Evolutionary conservation across 2,797 vertebrate species (phyloP).

Genomic region (Eleutherodactylus coqui): DNA sequence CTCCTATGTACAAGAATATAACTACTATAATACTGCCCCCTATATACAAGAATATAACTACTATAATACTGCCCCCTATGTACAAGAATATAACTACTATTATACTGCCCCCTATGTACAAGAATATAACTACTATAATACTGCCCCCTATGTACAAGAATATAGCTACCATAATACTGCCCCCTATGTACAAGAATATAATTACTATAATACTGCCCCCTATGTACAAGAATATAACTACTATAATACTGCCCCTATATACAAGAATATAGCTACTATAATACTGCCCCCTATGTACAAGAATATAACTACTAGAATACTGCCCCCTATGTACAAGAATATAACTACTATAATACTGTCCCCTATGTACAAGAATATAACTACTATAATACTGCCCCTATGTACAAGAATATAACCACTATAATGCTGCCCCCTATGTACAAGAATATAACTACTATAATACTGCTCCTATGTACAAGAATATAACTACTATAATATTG

Average conservation of each 20-base stretch:
- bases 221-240: too few relatives aligned
- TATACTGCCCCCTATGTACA: not conserved
- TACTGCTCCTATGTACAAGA: not conserved
- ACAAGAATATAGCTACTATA: too few relatives aligned
- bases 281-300: too few relatives aligned
- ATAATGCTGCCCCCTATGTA: not conserved
- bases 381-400: not conserved
- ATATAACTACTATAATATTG: slow-evolving; percentile 17
- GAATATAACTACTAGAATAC: too few relatives aligned
- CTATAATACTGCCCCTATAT: too few relatives aligned
- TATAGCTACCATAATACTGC: slow-evolving; percentile 19
- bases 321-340: slow-evolving; percentile 13
- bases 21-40: not conserved
- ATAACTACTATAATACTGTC: slow-evolving; percentile 9
- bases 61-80: not conserved
- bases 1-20: slow-evolving; percentile 9
- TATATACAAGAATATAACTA: slow-evolving; percentile 2
- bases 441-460: slow-evolving; percentile 12
- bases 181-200: not conserved
- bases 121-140: slow-evolving; percentile 22
- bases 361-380: not conserved
- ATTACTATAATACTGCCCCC: slow-evolving; percentile 5
- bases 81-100: slow-evolving; percentile 12
- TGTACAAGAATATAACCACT: not conserved
- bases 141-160: not conserved